Evolutionary conservation across 2,797 vertebrate species (phyloP).

Genomic region (Anabacerthia variegaticeps): DNA sequence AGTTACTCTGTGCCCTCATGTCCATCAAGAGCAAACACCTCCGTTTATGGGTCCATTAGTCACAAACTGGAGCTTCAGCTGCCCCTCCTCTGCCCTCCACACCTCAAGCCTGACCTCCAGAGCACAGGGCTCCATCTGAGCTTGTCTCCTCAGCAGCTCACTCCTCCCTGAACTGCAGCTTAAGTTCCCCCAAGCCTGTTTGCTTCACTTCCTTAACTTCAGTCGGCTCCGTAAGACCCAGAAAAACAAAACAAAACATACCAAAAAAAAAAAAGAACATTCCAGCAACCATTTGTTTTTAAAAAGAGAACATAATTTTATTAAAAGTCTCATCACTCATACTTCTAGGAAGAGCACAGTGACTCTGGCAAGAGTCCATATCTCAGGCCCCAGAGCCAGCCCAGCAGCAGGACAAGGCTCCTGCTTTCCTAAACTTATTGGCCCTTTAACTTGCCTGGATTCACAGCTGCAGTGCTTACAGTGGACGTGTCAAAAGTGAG

Average conservation of each 20-base stretch:
- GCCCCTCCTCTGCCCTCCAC: neutral
- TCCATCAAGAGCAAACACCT: neutral
- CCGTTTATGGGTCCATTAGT: neutral
- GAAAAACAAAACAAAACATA: neutral
- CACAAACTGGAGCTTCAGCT: neutral
- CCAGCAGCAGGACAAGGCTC: neutral
- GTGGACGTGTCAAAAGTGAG: neutral
- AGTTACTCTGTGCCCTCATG: neutral
- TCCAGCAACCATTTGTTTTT: neutral
- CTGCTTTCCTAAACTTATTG: neutral
- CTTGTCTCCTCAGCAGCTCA: neutral
- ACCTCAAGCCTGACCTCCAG: neutral
- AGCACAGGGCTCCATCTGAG: neutral
- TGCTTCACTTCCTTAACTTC: neutral
- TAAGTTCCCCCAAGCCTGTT: neutral
- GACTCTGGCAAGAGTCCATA: neutral
- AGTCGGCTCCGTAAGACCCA: neutral
- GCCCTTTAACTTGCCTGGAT: neutral
- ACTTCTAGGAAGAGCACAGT: neutral
- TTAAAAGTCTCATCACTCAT: neutral
- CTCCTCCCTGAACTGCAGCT: neutral
- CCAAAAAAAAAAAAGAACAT: neutral
- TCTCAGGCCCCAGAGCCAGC: neutral
- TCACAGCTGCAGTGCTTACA: neutral
- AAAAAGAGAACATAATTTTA: conserved; percentile 6